A percentile compares a stretch with the other conserved stretches of the same genome.
These are phyloP conservation scores for Drosophila chauvacae DNA, from an alignment of 1,140 invertebrate genomes.

Conservation along the genomic window DNA sequence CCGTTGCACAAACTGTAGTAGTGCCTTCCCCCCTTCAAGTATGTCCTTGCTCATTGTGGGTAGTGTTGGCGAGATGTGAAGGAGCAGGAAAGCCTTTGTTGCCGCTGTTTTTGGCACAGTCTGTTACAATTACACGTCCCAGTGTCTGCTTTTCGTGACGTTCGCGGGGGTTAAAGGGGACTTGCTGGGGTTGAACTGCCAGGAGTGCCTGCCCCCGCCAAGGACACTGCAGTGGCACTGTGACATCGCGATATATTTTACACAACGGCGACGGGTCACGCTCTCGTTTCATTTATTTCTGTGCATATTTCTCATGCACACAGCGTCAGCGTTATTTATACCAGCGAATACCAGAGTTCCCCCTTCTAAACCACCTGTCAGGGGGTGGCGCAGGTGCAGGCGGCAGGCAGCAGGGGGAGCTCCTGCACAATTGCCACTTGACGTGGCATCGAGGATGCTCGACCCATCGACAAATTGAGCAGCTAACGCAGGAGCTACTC, in stretches of 20 bases:
- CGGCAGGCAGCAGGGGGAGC: neutral
- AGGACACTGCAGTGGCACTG: slow-evolving; percentile 65
- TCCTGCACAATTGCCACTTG: slow-evolving; percentile 42
- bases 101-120: slow-evolving; percentile 52
- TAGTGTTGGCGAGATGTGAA: slow-evolving; percentile 4
- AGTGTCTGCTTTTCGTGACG: slow-evolving; percentile 4
- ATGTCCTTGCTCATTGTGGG: slow-evolving; percentile 37
- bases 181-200: too few relatives aligned
- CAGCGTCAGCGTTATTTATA: slow-evolving; percentile 43
- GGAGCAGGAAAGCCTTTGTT: slow-evolving; percentile 27
- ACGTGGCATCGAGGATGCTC: slow-evolving; percentile 49
- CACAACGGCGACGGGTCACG: slow-evolving; percentile 39
- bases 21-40: neutral
- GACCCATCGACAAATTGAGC: slow-evolving; percentile 56
- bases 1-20: too few relatives aligned
- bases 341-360: neutral
- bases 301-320: slow-evolving; percentile 29
- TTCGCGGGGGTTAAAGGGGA: too few relatives aligned
- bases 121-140: slow-evolving; percentile 51
- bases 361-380: slow-evolving; percentile 26
- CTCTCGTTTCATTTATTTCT: slow-evolving; percentile 54
- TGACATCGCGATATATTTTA: slow-evolving; percentile 47
- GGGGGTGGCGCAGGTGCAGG: neutral
- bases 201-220: slow-evolving; percentile 20
- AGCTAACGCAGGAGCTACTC: slow-evolving; percentile 38